Evolutionary conservation across 2,888 invertebrate species (phyloP), one percentile per base, ranked within the genome.

Genomic region (Sesia apiformis): DNA sequence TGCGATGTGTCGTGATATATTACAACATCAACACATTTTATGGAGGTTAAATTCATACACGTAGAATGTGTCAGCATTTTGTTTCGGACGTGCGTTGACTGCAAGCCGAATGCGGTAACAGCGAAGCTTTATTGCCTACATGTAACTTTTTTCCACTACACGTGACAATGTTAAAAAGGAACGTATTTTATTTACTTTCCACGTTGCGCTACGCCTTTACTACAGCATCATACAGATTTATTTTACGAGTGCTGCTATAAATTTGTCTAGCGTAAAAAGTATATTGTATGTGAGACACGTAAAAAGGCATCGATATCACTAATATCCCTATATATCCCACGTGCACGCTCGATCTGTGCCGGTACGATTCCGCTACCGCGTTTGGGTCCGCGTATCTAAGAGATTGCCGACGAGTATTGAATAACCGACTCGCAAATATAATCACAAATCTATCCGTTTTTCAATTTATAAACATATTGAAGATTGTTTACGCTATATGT

Each of bases 391-490:
- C 75, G 73, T 74, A 72, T 74, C 71, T 78, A 74, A 77, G 74
- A 75, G 76, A 79, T 80, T 78, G 77, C 70, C 68, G 70, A 78
- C 78, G 81, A 73, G 79, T 62, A 70, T 68, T 64, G 76, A 80
- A 79, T 78, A 74, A 56, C 51, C 61, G 61, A 60, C 57, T 54
- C 55, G 50, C 50, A 38, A 6, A 61, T 62, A 64, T 62, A 65
- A 66, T 67, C 67, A 65, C 68, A 69, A 69, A 67, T 65, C 65
- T 59, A 68, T 63, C 23, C 23, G 23, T 23, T 23, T 23, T 23
- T 23, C 2, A 23, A 23, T 23, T 23, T 23, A 23, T 23, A 23
- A 23, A 23, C 23, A 23, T 23, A 23, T 23, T 23, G 23, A 23
- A 23, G 23, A 23, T 23, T 23, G 23, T 23, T 2, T 23, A 23